Conservation (phyloP, 2,888 invertebrate genomes). For the Drosophila macrospina region DNA sequence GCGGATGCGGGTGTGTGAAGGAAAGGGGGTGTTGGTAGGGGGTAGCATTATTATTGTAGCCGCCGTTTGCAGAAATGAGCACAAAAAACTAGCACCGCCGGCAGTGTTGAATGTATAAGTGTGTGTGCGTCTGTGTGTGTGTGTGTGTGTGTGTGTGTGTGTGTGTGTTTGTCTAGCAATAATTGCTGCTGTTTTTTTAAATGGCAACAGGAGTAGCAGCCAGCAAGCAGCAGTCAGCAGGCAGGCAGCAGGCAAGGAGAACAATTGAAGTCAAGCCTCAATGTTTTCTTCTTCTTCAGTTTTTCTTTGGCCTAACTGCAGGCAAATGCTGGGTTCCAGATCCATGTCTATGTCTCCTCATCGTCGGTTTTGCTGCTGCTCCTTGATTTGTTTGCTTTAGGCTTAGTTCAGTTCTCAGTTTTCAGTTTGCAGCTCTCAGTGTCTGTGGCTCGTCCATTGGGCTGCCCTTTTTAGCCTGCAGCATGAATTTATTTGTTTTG, state of each 20-base stretch:
- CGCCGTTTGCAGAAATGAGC: conserved; percentile 64
- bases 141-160: conserved; percentile 28
- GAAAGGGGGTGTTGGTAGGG: conserved; percentile 10
- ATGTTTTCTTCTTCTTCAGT: conserved; percentile 48
- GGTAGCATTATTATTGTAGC: conserved; percentile 67
- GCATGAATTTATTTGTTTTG: conserved; percentile 81
- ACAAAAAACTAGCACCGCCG: conserved; percentile 49
- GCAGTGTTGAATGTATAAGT: conserved; percentile 18
- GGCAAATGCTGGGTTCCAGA: conserved; percentile 47
- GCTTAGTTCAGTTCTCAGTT: conserved; percentile 43
- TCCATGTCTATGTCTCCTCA: conserved; percentile 47
- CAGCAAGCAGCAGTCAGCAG: conserved; percentile 18
- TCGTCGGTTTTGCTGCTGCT: conserved; percentile 57
- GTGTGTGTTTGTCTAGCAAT: conserved; percentile 54
- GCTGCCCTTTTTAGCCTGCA: conserved; percentile 78
- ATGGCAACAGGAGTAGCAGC: conserved; percentile 56
- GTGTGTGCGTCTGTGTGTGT: conserved; percentile 23
- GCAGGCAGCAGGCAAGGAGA: conserved; percentile 37
- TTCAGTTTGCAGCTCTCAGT: conserved; percentile 40
- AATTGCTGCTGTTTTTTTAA: conserved; percentile 67
- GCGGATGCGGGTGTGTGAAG: no score
- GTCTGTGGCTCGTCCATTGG: conserved; percentile 47
- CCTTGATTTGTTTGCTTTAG: conserved; percentile 77
- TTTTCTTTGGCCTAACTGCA: conserved; percentile 39
- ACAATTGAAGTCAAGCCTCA: conserved; percentile 78